These are phyloP conservation scores for Aurelia aurita complex sp. Pacific DNA, from an alignment of 30 jellyfish, hydroid and myxozoan species.

Conservation along the genomic window DNA sequence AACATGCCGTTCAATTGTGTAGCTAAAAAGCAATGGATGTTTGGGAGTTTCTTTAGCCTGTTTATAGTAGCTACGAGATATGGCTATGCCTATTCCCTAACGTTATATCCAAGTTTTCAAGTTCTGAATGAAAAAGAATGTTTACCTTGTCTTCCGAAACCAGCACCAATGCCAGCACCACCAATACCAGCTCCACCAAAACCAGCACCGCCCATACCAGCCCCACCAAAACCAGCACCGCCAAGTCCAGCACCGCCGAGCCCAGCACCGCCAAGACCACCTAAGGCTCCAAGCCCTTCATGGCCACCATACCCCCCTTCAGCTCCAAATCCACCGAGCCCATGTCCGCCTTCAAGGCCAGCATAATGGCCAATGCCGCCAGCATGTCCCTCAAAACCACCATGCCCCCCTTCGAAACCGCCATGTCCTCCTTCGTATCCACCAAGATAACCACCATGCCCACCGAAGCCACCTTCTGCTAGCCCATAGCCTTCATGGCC, in stretches of 20 bases:
- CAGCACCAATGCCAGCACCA: constrained; percentile 30
- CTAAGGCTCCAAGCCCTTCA: constrained; percentile 70
- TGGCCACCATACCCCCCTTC: constrained; percentile 56
- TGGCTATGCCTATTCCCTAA: no score
- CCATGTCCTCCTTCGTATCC: constrained; percentile 50
- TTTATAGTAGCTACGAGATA: no score
- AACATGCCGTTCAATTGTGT: no score
- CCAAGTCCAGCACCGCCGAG: constrained; percentile 48
- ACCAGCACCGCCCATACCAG: constrained; percentile 66
- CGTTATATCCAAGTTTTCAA: no score
- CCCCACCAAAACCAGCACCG: constrained; percentile 31
- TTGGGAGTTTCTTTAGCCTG: no score
- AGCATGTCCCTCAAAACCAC: constrained; percentile 76
- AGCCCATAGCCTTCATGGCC: constrained; percentile 71
- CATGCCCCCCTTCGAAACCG: constrained; percentile 60
- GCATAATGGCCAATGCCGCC: constrained; percentile 45
- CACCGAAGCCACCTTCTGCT: constrained; percentile 44
- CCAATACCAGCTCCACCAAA: constrained; percentile 73
- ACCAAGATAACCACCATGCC: constrained; percentile 50
- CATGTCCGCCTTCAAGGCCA: constrained; percentile 67
- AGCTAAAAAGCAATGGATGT: no score
- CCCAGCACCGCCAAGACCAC: constrained; percentile 86
- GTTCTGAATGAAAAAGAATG: no score
- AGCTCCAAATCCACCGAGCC: constrained; percentile 40
- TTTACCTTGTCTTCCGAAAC: constrained; percentile 66